Evolutionary conservation across 2,888 invertebrate species (phyloP).

Genomic region (Sphaerophoria taeniata): DNA sequence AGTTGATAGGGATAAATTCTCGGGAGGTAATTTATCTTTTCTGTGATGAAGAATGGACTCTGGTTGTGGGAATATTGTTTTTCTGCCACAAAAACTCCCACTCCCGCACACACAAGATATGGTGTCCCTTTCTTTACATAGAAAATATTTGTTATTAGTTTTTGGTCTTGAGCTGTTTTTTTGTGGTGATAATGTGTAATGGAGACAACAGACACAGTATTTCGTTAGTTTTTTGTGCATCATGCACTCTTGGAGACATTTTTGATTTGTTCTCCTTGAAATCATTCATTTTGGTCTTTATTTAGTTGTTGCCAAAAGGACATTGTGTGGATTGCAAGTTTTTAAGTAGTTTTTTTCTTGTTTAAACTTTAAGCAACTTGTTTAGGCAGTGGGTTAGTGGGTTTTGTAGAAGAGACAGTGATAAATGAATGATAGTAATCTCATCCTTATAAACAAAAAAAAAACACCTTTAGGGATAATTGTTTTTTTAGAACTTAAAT

Average conservation of each 20-base stretch:
- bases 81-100: slow-evolving; percentile 36
- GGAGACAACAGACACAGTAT: slow-evolving; percentile 25
- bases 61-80: slow-evolving; percentile 68
- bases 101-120: not conserved
- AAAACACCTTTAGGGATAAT: not conserved
- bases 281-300: slow-evolving; percentile 28
- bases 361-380: slow-evolving; percentile 8
- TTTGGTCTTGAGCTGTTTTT: slow-evolving; percentile 14
- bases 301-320: slow-evolving; percentile 3
- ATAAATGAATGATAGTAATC: slow-evolving; percentile 41
- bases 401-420: slow-evolving; percentile 11
- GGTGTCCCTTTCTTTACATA: slow-evolving; percentile 40
- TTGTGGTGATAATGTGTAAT: slow-evolving; percentile 66
- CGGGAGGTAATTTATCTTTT: slow-evolving; percentile 72
- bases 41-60: slow-evolving; percentile 74
- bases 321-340: slow-evolving; percentile 11
- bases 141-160: slow-evolving; percentile 67
- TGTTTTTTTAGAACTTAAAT: not conserved
- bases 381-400: not conserved
- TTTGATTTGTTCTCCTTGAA: slow-evolving; percentile 53
- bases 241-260: slow-evolving; percentile 48
- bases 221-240: slow-evolving; percentile 57
- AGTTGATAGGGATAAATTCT: slow-evolving; percentile 70
- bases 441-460: too few relatives aligned
- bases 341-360: not conserved